Percentiles rank a stretch among this genome's conserved stretches.
Evolutionary conservation across 2,888 invertebrate species (phyloP).

Genomic region (Trachelus iudaicus): DNA sequence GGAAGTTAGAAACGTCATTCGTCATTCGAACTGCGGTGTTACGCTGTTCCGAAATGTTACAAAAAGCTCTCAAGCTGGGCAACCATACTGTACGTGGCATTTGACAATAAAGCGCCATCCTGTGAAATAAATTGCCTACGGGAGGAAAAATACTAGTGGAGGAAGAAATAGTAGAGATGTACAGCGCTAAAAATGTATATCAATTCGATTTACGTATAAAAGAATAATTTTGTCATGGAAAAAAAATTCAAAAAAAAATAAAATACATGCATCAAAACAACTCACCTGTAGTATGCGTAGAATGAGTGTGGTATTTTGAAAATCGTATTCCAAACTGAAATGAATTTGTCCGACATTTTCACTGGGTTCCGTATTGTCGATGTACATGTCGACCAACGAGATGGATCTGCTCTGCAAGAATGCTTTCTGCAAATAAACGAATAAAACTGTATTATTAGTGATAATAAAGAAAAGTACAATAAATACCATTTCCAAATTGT

Average conservation of each 20-base stretch:
- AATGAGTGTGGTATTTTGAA: slow-evolving; percentile 91
- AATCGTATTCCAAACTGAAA: slow-evolving; percentile 93
- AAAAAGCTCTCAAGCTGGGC: neutral
- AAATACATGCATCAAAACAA: neutral
- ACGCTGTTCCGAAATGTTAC: neutral
- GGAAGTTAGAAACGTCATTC: neutral
- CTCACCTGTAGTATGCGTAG: slow-evolving; percentile 89
- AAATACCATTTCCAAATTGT: neutral
- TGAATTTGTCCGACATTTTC: slow-evolving; percentile 96
- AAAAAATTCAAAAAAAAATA: no score
- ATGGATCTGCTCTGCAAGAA: slow-evolving; percentile 90
- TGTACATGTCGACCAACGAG: slow-evolving; percentile 94
- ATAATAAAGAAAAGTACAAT: neutral
- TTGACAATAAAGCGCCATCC: neutral
- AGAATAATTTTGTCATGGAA: neutral
- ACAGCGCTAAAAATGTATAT: neutral
- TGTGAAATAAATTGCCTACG: neutral
- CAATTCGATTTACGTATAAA: neutral
- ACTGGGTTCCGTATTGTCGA: slow-evolving; percentile 91
- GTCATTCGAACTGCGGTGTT: neutral
- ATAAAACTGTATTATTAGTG: slow-evolving; percentile 17
- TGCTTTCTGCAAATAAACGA: slow-evolving; percentile 69
- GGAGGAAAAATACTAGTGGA: neutral
- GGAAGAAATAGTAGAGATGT: neutral
- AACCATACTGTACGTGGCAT: neutral